phyloP scores from a whole-genome alignment of 2,113 vertebrate species.

The Tachuris rubrigastra region DNA sequence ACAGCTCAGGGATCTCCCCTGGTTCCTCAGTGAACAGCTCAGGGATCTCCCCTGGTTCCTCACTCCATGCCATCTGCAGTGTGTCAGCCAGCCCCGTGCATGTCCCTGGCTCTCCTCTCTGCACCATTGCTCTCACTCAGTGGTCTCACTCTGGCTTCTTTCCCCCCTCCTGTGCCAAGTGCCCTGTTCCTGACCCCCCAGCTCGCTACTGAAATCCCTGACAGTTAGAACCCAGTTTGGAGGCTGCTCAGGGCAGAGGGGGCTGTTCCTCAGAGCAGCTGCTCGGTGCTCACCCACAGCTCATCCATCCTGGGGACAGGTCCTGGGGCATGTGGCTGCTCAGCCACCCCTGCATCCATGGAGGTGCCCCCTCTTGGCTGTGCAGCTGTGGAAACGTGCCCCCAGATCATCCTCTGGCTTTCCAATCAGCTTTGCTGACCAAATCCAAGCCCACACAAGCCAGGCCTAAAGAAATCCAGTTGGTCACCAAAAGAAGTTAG shows the following conservation, averaged over 20 bases:
- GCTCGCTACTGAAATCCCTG: neutral
- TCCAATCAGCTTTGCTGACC: neutral
- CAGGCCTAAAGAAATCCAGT: neutral
- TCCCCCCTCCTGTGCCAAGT: neutral
- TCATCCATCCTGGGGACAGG: rapidly evolving
- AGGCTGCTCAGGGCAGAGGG: neutral
- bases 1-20: no score
- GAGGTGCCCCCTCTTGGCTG: neutral
- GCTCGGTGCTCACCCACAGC: neutral
- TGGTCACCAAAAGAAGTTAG: neutral
- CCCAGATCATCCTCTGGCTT: neutral
- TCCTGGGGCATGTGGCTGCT: neutral
- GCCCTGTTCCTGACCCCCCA: neutral
- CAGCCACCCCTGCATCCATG: rapidly evolving
- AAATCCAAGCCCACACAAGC: neutral
- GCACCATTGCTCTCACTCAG: rapidly evolving
- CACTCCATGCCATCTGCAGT: neutral
- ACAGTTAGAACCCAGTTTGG: rapidly evolving
- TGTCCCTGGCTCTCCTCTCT: neutral
- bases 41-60: neutral
- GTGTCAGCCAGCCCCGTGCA: rapidly evolving
- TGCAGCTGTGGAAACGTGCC: neutral
- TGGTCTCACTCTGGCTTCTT: neutral
- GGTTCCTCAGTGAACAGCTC: no score
- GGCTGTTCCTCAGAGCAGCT: neutral